These are phyloP conservation scores for Phoeniculus purpureus DNA, from an alignment of 2,797 vertebrate genomes.

Conservation along the genomic window DNA sequence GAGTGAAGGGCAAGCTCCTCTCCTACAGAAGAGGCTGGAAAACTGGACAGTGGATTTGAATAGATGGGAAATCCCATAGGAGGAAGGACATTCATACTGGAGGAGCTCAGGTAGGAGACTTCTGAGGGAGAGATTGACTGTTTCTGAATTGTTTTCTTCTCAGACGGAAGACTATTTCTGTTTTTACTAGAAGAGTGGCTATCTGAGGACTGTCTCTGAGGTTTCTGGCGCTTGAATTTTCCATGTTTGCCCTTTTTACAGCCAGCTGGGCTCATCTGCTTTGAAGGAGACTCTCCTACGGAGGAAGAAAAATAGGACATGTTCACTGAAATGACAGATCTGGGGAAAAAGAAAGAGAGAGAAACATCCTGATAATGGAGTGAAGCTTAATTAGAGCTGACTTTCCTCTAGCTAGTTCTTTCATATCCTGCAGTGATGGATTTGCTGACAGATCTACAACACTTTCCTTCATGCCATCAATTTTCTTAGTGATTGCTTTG, in stretches of 20 bases:
- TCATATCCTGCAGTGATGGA: background rate
- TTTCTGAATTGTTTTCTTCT: conserved; percentile 28
- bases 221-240: conserved; percentile 82
- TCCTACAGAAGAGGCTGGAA: conserved; percentile 4
- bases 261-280: conserved; percentile 57
- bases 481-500: background rate
- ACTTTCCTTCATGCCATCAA: background rate
- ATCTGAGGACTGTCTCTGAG: conserved; percentile 72
- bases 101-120: conserved; percentile 69
- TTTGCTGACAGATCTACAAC: background rate
- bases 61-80: conserved; percentile 64
- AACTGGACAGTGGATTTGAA: conserved; percentile 49
- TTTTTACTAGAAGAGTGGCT: conserved; percentile 62
- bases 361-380: background rate
- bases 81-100: conserved; percentile 53
- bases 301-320: conserved; percentile 29
- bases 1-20: background rate
- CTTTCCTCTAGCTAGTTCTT: background rate
- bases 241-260: conserved; percentile 78
- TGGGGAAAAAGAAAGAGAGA: rapidly evolving
- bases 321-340: background rate
- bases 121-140: conserved; percentile 75
- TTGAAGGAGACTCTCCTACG: conserved; percentile 75
- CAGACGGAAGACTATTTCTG: background rate
- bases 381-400: background rate